Evolutionary conservation across 2,797 vertebrate genomes (phyloP).

Genomic region (Brachyalestes nurse): DNA sequence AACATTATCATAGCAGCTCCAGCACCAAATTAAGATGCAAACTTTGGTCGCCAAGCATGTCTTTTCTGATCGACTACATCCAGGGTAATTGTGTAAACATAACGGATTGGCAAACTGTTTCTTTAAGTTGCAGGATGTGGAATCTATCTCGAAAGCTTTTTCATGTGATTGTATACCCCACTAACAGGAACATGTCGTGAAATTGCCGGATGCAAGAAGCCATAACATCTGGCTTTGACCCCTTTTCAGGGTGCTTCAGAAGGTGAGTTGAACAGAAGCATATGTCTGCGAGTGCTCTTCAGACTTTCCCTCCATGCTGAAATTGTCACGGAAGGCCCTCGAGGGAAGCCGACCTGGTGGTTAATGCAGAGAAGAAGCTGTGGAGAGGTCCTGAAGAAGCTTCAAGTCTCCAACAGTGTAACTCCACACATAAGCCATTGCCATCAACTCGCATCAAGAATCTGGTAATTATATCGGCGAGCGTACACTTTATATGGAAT

Average conservation of each 20-base stretch:
- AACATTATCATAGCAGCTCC: no score
- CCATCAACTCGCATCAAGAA: not conserved
- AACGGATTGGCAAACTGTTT: no score
- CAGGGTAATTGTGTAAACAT: no score
- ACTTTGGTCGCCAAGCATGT: no score
- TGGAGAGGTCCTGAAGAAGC: conserved; percentile 18
- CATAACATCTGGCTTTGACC: conserved; percentile 46
- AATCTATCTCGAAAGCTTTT: not conserved
- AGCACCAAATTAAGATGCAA: no score
- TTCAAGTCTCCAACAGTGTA: conserved; percentile 9
- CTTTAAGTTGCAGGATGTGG: not conserved
- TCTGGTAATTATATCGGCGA: conserved; percentile 32
- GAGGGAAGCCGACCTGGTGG: conserved; percentile 11
- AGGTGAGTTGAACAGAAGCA: conserved; percentile 25
- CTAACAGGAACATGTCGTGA: not conserved
- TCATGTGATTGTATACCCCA: conserved; percentile 22
- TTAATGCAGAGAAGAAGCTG: conserved; percentile 23
- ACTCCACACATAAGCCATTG: conserved; percentile 18
- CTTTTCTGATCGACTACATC: no score
- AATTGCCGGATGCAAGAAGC: conserved; percentile 14
- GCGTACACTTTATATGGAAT: not conserved
- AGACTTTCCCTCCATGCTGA: conserved; percentile 17
- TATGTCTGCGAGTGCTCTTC: conserved; percentile 40
- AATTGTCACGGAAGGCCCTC: conserved; percentile 19
- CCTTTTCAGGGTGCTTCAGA: conserved; percentile 40